phyloP scores from a whole-genome alignment of 2,113 vertebrate species.

The Crotalus horridus region DNA sequence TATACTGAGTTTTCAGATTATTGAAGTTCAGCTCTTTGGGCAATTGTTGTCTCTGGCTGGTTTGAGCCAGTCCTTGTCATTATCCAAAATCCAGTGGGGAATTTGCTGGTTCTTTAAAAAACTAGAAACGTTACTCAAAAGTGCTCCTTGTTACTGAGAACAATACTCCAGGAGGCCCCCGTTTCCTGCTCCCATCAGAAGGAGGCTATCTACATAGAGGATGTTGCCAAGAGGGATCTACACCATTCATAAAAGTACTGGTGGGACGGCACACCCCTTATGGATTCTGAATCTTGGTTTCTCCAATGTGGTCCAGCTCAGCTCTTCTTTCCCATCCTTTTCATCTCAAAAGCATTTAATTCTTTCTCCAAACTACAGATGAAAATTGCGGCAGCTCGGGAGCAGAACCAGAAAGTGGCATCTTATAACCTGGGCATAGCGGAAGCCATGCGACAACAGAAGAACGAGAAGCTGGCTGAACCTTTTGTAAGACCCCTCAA shows the following conservation, averaged over 20 bases:
- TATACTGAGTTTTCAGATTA: too few relatives aligned
- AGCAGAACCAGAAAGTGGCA: slow-evolving; percentile 68
- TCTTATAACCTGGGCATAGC: slow-evolving; percentile 71
- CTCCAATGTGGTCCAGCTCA: not conserved
- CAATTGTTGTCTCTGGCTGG: too few relatives aligned
- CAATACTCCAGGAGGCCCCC: too few relatives aligned
- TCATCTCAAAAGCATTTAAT: not conserved
- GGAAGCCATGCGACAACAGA: slow-evolving; percentile 61
- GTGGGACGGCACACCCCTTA: not conserved
- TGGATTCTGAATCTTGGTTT: not conserved
- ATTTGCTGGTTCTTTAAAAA: too few relatives aligned
- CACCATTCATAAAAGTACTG: not conserved
- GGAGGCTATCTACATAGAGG: not conserved
- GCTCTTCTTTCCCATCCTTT: not conserved
- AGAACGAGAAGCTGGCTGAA: slow-evolving; percentile 47
- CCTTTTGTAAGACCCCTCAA: slow-evolving; percentile 60
- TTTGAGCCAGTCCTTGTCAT: too few relatives aligned
- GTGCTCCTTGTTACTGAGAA: too few relatives aligned
- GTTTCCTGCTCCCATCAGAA: too few relatives aligned
- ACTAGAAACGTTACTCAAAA: too few relatives aligned
- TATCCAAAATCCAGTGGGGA: too few relatives aligned
- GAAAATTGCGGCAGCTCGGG: slow-evolving; percentile 51
- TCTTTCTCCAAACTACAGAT: slow-evolving; percentile 47
- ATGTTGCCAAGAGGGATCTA: not conserved
- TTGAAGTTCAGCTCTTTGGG: too few relatives aligned